Percentiles rank a stretch among this genome's conserved stretches.
Conservation (phyloP, 2,113 vertebrate species). For the Pluvialis apricaria region DNA sequence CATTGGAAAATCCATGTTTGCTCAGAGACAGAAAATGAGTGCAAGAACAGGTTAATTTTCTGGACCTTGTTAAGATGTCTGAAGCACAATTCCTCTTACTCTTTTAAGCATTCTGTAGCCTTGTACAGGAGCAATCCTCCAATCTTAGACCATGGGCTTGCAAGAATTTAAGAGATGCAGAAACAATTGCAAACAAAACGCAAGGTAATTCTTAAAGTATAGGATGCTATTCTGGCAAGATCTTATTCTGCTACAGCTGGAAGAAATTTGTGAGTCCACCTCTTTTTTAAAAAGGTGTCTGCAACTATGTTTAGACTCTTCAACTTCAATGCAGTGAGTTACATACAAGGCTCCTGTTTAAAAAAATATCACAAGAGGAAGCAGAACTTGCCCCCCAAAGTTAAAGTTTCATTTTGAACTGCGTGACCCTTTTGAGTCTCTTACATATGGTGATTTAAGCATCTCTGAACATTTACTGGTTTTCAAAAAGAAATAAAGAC, state of each 20-base stretch:
- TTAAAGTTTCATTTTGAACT: background rate
- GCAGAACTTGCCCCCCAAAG: background rate
- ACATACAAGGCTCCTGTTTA: background rate
- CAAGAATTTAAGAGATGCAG: background rate
- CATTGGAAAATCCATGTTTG: background rate
- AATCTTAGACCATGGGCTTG: background rate
- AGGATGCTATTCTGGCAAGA: background rate
- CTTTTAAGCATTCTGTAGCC: background rate
- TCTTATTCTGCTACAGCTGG: background rate
- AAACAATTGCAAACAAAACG: background rate
- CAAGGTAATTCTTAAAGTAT: background rate
- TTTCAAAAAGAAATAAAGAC: background rate
- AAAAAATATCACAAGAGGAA: background rate
- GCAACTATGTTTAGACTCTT: background rate
- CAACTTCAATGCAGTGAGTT: rapidly evolving
- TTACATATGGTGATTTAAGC: background rate
- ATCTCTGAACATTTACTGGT: background rate
- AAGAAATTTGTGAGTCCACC: background rate
- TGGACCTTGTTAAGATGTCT: background rate
- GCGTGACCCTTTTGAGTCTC: background rate
- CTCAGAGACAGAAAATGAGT: background rate
- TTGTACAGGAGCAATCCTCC: background rate
- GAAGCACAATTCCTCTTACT: background rate
- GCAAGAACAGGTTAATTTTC: background rate
- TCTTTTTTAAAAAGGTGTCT: background rate